Conservation (phyloP, 92 coral and sea anemone species). For the Zoanthus sociatus region DNA sequence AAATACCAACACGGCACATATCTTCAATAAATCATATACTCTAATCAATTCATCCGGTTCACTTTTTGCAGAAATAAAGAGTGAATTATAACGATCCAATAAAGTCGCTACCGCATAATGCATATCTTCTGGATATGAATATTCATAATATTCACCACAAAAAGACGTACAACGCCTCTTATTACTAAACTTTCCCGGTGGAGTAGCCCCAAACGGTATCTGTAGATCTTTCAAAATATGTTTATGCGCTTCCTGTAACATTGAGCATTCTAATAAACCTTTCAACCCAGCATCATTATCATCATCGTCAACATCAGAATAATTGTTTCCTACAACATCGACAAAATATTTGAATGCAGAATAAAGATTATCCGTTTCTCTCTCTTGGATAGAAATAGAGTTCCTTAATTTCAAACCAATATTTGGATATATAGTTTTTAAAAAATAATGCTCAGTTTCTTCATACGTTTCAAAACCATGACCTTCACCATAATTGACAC, state of each 20-base stretch:
- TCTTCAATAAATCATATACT: conserved; percentile 68
- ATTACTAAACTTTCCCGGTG: conserved; percentile 70
- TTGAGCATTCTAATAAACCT: conserved; percentile 46
- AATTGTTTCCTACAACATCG: too few species aligned
- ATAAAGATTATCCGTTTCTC: conserved; percentile 79
- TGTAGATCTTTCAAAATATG: not conserved
- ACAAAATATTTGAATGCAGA: conserved; percentile 61
- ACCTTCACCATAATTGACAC: conserved; percentile 77
- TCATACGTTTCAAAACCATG: conserved; percentile 67
- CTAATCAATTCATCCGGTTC: not conserved
- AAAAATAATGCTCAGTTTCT: conserved; percentile 55
- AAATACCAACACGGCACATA: conserved; percentile 74
- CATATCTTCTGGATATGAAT: conserved; percentile 76
- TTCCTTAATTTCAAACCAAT: not conserved
- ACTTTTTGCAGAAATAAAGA: conserved; percentile 26
- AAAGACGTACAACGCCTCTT: conserved; percentile 60
- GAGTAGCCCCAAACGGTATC: conserved; percentile 35
- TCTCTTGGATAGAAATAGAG: conserved; percentile 59
- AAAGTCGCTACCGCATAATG: conserved; percentile 66
- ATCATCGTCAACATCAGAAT: too few species aligned
- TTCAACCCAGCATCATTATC: conserved; percentile 11
- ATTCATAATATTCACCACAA: conserved; percentile 69
- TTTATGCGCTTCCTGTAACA: conserved; percentile 12
- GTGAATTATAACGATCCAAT: conserved; percentile 59
- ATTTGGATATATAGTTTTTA: too few species aligned